Conservation (phyloP, 2,888 invertebrate genomes). For the Pogonocherus hispidulus region DNA sequence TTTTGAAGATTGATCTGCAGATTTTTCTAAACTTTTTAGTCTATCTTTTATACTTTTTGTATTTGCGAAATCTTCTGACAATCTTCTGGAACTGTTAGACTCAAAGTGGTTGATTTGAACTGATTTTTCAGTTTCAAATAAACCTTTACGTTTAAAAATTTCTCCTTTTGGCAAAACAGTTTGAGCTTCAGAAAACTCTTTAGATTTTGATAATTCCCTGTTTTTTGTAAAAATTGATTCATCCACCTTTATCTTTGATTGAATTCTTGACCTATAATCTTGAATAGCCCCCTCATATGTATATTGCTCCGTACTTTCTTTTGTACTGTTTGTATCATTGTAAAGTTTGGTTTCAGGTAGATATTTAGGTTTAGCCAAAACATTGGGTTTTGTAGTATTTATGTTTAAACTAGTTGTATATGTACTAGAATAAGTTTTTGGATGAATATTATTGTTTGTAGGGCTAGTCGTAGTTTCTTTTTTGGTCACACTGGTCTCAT, state of each 20-base stretch:
- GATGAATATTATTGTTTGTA: slow-evolving; percentile 75
- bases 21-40: slow-evolving; percentile 78
- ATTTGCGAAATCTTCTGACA: slow-evolving; percentile 76
- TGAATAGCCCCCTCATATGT: slow-evolving; percentile 91
- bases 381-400: slow-evolving; percentile 40
- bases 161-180: slow-evolving; percentile 80
- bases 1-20: slow-evolving; percentile 71
- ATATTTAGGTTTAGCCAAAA: slow-evolving; percentile 40
- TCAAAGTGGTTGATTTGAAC: slow-evolving; percentile 68
- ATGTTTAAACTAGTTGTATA: slow-evolving; percentile 40
- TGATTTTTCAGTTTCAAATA: slow-evolving; percentile 81
- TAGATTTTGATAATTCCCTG: slow-evolving; percentile 57
- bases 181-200: slow-evolving; percentile 62
- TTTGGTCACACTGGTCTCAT: slow-evolving; percentile 53
- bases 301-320: slow-evolving; percentile 82
- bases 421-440: slow-evolving; percentile 40
- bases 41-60: slow-evolving; percentile 82
- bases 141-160: slow-evolving; percentile 84
- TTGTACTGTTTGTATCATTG: slow-evolving; percentile 69
- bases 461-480: slow-evolving; percentile 36
- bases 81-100: slow-evolving; percentile 68
- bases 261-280: slow-evolving; percentile 85
- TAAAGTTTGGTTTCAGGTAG: slow-evolving; percentile 41
- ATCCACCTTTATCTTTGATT: slow-evolving; percentile 67
- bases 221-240: slow-evolving; percentile 60